These are phyloP conservation scores for Polypedilum pembai DNA, from an alignment of 1,140 invertebrate genomes.

Conservation along the genomic window DNA sequence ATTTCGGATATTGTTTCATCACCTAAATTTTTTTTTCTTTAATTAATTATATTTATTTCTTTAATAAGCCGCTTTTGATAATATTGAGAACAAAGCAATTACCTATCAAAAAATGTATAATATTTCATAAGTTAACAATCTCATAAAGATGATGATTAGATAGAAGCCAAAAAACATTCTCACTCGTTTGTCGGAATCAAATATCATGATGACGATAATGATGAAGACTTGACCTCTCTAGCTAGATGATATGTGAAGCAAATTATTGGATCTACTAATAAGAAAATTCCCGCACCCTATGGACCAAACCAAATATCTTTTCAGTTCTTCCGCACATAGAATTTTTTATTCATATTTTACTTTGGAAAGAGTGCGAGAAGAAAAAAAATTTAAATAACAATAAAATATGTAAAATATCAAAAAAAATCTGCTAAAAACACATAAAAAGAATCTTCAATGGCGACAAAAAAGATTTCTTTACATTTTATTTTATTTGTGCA, in stretches of 20 bases:
- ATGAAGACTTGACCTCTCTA: neutral
- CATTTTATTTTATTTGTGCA: neutral
- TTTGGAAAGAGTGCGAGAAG: neutral
- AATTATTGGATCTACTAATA: neutral
- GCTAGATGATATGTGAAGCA: neutral
- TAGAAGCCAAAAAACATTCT: too few species aligned
- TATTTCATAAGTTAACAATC: too few species aligned
- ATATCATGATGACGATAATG: constrained; percentile 13
- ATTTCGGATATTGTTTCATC: too few species aligned
- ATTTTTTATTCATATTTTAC: neutral
- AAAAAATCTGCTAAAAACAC: constrained; percentile 18
- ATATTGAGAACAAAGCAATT: too few species aligned
- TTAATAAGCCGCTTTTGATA: too few species aligned
- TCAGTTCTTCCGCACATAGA: neutral
- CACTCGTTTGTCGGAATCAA: neutral
- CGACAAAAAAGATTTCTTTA: constrained; percentile 18
- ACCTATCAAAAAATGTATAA: too few species aligned
- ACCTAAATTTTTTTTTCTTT: too few species aligned
- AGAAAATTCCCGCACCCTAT: neutral
- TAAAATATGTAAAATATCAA: constrained; percentile 14
- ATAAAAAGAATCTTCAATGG: constrained; percentile 18
- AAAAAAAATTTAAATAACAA: constrained; percentile 19
- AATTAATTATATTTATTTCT: too few species aligned
- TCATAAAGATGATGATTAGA: too few species aligned
- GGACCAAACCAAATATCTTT: neutral